These are phyloP conservation scores for rat (Rattus norvegicus) DNA, from an alignment of 2,113 vertebrate species.

Conservation along the genomic window DNA sequence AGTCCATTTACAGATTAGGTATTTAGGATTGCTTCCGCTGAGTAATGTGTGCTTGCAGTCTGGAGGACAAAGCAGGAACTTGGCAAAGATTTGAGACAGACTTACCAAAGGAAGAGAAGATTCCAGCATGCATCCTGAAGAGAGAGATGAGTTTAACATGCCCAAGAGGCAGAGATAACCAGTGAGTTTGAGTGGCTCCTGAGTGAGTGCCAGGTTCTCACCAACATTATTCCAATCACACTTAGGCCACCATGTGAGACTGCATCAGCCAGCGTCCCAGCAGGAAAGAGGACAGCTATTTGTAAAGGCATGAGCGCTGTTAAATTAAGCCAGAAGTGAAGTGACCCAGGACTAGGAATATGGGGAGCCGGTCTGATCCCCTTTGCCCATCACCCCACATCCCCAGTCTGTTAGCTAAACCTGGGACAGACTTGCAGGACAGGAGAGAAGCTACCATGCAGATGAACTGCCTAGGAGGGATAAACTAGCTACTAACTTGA, in stretches of 20 bases:
- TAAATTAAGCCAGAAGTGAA: neutral
- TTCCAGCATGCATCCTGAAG: neutral
- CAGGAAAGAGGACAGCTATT: neutral
- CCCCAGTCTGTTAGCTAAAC: neutral
- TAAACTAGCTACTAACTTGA: too few species aligned
- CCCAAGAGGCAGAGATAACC: neutral
- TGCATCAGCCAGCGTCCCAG: neutral
- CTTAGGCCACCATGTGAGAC: neutral
- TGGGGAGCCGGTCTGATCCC: neutral
- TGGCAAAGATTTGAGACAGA: neutral
- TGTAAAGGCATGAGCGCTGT: neutral
- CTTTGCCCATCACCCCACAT: neutral
- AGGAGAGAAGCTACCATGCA: neutral
- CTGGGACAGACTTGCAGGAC: neutral
- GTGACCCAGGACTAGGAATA: neutral
- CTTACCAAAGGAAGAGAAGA: neutral
- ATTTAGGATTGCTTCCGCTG: neutral
- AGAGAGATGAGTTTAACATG: neutral
- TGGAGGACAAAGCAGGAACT: neutral
- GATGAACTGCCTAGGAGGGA: neutral
- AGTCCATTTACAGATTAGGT: neutral
- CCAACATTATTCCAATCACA: neutral
- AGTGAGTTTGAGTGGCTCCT: neutral
- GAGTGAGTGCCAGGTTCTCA: too few species aligned
- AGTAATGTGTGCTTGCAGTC: neutral